Base-by-base conservation (phyloP, 2,797 vertebrate genomes). In the Rhinophrynus dorsalis region DNA sequence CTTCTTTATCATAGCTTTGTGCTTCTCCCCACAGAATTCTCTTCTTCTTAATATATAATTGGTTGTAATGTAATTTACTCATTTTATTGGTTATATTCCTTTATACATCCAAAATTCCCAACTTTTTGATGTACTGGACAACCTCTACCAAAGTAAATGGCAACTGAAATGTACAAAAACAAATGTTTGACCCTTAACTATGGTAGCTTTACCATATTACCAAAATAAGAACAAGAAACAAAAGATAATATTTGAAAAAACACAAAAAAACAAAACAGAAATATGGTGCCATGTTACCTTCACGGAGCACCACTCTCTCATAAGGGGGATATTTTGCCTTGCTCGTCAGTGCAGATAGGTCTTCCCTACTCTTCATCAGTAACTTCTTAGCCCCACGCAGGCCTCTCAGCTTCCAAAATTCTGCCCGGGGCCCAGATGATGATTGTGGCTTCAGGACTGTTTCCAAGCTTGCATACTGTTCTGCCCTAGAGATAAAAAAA, bases 381-480 rank as follows among this genome's bases (percentile, higher is more conserved):
- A 88, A 87, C 84, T 93, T 96, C 83, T 95, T 98, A 76, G 93
- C 93, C 13, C 96, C 95, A 3, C 96, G 84, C 66, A 99, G 90
- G 3, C 97, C 97, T 11, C 97, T 90, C 56, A 99, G 88, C 81
- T 97, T 94, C 97, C 97, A 99, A 82, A 99, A 98, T 79, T 99
- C 97, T 0, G 95, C 96, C 5, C 96, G 88, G 0, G 92, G 88
- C 0, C 89, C 93, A 0, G 93, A 78, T 1, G 91, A 83, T 1
- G 86, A 83, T 0, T 80, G 81, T 0, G 81, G 77, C 37, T 94
- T 89, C 79, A 95, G 91, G 0, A 85, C 76, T 0, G 90, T 83
- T 81, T 99, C 96, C 2, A 92, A 58, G 40, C 80, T 92, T 45
- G 96, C 94, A 1, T 97, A 77, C n/a, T 91, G 91, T 78, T 98